Conservation (phyloP, 2,797 vertebrate species). For the Acanthurus lineatus region DNA sequence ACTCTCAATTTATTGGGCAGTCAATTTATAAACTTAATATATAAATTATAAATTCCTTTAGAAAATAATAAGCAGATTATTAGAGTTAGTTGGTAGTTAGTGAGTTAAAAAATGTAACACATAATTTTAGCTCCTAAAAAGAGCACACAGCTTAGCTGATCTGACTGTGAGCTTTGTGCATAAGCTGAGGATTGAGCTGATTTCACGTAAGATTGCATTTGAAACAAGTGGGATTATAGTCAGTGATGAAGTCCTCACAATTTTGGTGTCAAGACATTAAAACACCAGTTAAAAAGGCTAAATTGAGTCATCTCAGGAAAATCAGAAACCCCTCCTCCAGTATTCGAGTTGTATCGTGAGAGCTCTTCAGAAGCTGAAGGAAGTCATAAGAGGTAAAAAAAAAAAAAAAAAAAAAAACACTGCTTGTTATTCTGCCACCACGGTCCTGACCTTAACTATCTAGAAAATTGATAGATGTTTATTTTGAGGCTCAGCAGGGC, state of each 20-base stretch:
- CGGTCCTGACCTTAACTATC: conserved; percentile 48
- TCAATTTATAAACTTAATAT: not conserved
- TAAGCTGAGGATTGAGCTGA: not conserved
- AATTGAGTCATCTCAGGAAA: not conserved
- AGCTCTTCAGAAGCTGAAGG: conserved; percentile 23
- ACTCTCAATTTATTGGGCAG: too few relatives aligned
- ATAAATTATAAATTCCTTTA: not conserved
- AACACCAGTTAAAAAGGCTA: not conserved
- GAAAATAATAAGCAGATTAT: not conserved
- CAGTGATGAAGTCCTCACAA: not conserved
- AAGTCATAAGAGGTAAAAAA: conserved; percentile 14
- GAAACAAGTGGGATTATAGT: not conserved
- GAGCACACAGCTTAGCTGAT: not conserved
- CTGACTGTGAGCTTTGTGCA: not conserved
- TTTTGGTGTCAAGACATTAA: not conserved
- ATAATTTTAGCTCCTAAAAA: not conserved
- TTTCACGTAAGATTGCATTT: not conserved
- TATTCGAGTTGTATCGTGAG: too few relatives aligned
- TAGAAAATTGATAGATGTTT: conserved; percentile 66
- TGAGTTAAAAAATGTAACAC: not conserved
- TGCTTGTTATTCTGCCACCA: conserved; percentile 31
- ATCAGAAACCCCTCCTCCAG: conserved; percentile 12
- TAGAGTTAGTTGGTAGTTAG: not conserved
- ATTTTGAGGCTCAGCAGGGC: conserved; percentile 60
- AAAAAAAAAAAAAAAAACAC: not conserved